A percentile compares a stretch with the other conserved stretches of the same genome.
Evolutionary conservation across 92 coral and sea anemone genomes (phyloP).

Genomic region (Palythoa grandiflora): DNA sequence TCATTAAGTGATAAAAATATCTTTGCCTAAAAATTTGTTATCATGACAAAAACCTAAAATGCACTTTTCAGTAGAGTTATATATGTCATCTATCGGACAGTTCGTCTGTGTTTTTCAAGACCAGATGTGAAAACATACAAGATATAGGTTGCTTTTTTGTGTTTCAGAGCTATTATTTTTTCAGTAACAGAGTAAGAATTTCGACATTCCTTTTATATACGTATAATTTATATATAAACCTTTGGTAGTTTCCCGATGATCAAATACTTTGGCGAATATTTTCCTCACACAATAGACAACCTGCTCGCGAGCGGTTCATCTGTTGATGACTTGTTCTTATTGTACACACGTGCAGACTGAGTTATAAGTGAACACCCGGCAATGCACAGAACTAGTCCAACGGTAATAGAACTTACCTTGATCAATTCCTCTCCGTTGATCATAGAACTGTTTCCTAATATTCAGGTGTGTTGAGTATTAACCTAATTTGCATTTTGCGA

Average conservation of each 20-base stretch:
- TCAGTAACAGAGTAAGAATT: neutral
- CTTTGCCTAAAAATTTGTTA: too few relatives aligned
- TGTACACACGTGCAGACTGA: neutral
- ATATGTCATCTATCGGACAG: too few relatives aligned
- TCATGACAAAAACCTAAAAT: too few relatives aligned
- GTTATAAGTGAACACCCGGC: neutral
- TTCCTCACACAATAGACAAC: conserved; percentile 26
- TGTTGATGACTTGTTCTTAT: neutral
- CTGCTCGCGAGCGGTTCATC: conserved; percentile 12
- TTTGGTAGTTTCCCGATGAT: neutral
- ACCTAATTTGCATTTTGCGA: neutral
- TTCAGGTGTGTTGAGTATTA: neutral
- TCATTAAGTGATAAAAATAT: too few relatives aligned
- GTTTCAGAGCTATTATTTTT: too few relatives aligned
- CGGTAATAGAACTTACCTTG: conserved; percentile 33
- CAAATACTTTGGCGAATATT: neutral
- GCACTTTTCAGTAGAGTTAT: too few relatives aligned
- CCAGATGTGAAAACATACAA: too few relatives aligned
- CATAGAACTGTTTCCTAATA: conserved; percentile 20
- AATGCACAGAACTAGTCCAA: neutral
- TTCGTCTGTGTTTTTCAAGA: too few relatives aligned
- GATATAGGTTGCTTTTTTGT: too few relatives aligned
- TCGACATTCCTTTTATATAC: too few relatives aligned
- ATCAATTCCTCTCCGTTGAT: conserved; percentile 6
- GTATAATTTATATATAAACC: neutral